A percentile compares a stretch with the other conserved stretches of the same genome.
These are phyloP conservation scores for Atherinomorus stipes DNA, from an alignment of 2,113 vertebrate species.

Conservation along the genomic window DNA sequence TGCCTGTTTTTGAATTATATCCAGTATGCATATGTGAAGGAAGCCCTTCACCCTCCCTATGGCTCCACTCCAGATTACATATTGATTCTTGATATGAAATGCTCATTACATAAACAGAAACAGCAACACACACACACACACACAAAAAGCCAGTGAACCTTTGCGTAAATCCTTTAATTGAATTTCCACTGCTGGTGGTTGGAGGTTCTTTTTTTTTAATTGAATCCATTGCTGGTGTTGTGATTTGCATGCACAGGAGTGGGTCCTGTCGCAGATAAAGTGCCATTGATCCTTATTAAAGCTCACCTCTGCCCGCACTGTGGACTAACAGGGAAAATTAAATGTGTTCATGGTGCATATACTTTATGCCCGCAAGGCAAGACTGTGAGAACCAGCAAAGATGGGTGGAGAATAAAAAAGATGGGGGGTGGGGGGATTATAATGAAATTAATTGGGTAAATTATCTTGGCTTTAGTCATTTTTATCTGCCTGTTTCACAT, in stretches of 20 bases:
- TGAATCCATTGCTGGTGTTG: slow-evolving; percentile 97
- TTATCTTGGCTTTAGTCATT: slow-evolving; percentile 66
- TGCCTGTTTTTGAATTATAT: slow-evolving; percentile 65
- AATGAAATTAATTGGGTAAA: slow-evolving; percentile 90
- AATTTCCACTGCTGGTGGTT: slow-evolving; percentile 99
- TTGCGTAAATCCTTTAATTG: slow-evolving; percentile 99
- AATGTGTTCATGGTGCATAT: slow-evolving; percentile 96
- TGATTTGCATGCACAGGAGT: slow-evolving; percentile 98
- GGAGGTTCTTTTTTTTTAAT: slow-evolving; percentile 99
- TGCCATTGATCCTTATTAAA: slow-evolving; percentile 99
- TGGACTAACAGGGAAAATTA: slow-evolving; percentile 98
- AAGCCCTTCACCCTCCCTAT: slow-evolving; percentile 53
- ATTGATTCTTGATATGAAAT: slow-evolving; percentile 99
- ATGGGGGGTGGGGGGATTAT: slow-evolving; percentile 58
- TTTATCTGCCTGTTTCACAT: slow-evolving; percentile 48
- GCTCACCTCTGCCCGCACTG: slow-evolving; percentile 96
- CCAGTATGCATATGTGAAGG: slow-evolving; percentile 72
- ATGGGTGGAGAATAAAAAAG: slow-evolving; percentile 45
- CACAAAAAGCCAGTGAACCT: slow-evolving; percentile 99
- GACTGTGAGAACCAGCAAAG: slow-evolving; percentile 76
- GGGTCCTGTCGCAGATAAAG: slow-evolving; percentile 97
- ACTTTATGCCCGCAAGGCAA: slow-evolving; percentile 91
- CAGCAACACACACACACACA: slow-evolving; percentile 97
- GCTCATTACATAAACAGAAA: slow-evolving; percentile 99
- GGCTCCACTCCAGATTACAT: slow-evolving; percentile 96